Percentiles rank a stretch among this genome's conserved stretches.
Conservation (phyloP, 2,888 invertebrate genomes). For the Polymixis lichenea region DNA sequence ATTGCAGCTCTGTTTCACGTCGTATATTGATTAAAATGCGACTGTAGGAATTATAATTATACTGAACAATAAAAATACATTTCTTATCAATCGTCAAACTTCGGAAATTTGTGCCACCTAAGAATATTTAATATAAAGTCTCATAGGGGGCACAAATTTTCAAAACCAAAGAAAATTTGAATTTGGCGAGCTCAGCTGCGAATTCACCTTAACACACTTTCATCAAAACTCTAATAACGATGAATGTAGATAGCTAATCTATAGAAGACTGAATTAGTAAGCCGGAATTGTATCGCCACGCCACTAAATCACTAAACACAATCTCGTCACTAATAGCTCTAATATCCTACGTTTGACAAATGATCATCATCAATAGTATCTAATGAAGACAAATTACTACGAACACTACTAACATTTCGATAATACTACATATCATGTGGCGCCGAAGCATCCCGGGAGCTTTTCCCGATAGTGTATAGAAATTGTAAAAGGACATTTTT, state of each 20-base stretch:
- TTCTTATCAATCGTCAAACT: no score
- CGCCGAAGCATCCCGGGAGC: constrained; percentile 37
- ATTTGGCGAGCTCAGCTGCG: no score
- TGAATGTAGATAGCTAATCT: background rate
- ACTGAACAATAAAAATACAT: no score
- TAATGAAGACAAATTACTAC: constrained; percentile 57
- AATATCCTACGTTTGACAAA: constrained; percentile 55
- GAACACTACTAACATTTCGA: constrained; percentile 59
- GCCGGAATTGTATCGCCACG: constrained; percentile 7
- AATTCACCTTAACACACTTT: background rate
- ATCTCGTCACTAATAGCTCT: constrained; percentile 43
- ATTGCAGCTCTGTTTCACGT: no score
- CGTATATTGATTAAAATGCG: no score
- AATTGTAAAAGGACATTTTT: constrained; percentile 74
- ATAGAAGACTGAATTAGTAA: constrained; percentile 19
- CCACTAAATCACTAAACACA: constrained; percentile 46
- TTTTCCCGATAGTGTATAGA: constrained; percentile 65
- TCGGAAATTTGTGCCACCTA: no score
- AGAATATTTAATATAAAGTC: no score
- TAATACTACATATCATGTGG: constrained; percentile 49
- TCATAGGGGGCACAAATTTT: no score
- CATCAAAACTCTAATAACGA: background rate
- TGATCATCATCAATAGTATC: constrained; percentile 52
- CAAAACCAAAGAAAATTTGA: no score
- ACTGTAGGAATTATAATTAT: no score